phyloP scores from a whole-genome alignment of 2,113 vertebrate species.

The Myrmecobius fasciatus region DNA sequence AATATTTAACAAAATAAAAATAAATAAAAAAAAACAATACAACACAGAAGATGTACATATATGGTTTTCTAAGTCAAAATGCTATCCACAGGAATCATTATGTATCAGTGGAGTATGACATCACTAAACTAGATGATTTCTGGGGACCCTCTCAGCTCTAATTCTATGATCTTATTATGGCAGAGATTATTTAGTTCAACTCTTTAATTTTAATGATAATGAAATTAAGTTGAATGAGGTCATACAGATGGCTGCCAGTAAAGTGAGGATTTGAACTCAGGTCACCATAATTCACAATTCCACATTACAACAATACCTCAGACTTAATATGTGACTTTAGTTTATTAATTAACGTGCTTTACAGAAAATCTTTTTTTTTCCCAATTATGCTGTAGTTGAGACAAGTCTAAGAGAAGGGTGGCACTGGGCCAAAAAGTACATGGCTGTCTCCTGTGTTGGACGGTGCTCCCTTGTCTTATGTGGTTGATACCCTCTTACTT shows the following conservation, averaged over 20 bases:
- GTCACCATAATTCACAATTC: background rate
- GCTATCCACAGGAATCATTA: background rate
- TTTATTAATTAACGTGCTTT: background rate
- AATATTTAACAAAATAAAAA: background rate
- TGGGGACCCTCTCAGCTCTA: background rate
- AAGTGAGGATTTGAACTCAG: background rate
- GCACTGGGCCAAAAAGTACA: background rate
- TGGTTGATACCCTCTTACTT: background rate
- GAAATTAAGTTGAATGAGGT: background rate
- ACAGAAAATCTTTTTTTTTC: background rate
- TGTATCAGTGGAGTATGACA: background rate
- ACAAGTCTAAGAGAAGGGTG: background rate
- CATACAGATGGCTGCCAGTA: rapidly evolving
- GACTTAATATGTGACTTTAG: background rate
- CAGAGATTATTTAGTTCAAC: background rate
- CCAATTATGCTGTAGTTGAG: background rate
- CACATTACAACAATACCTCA: background rate
- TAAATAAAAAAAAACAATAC: background rate
- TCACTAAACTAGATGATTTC: background rate
- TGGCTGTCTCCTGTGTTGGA: background rate
- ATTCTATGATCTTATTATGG: background rate
- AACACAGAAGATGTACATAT: background rate
- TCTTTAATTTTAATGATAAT: background rate
- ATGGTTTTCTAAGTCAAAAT: background rate
- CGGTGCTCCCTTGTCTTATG: background rate